Evolutionary conservation across 2,888 invertebrate species (phyloP), one percentile per base, ranked within the genome.

Genomic region (Acleris emargana): DNA sequence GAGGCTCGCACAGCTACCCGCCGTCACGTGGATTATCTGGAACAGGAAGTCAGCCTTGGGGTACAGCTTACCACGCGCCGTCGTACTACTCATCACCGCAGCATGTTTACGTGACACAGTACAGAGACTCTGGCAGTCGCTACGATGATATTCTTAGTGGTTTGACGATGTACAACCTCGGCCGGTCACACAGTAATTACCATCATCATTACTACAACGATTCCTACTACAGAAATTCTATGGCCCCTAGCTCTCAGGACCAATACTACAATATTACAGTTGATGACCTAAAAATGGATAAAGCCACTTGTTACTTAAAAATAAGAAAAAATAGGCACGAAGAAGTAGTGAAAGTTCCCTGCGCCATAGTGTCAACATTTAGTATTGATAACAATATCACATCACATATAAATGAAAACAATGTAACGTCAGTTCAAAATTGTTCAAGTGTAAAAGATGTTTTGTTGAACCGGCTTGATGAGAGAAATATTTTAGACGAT

Each of bases 281-380:
- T 5, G 20, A 42, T 18, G 5, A 32, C 6, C 38, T 18, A 5
- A 53, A 42, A 3, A 49, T 50, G 20, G 64, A 64, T 13, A 54
- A 64, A 49, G 59, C 59, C 6, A 54, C 52, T 47, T 64, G 64
- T 43, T 53, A 42, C 28, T 53, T 64, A 22, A 57, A 49, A 43
- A 49, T 68, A 32, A 45, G 45, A 16, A 67, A 63, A 49, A 20
- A 68, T 6, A 50, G 47, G 5, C 59, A 68, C 42, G 17, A 53
- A 42, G 60, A 69, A 43, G 54, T 58, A 20, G 18, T 70, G 9
- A 69, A 55, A 38, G 53, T 72, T 42, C 72, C 72, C 1, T 72
- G 72, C 57, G 72, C 70, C 42, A 72, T 70, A 28, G 72, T 72
- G 6, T 70, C 72, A 7, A 72, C 72, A 9, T 72, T 70, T 22